Evolutionary conservation across 2,888 invertebrate species (phyloP).

Genomic region (Petrolisthes manimaculis): DNA sequence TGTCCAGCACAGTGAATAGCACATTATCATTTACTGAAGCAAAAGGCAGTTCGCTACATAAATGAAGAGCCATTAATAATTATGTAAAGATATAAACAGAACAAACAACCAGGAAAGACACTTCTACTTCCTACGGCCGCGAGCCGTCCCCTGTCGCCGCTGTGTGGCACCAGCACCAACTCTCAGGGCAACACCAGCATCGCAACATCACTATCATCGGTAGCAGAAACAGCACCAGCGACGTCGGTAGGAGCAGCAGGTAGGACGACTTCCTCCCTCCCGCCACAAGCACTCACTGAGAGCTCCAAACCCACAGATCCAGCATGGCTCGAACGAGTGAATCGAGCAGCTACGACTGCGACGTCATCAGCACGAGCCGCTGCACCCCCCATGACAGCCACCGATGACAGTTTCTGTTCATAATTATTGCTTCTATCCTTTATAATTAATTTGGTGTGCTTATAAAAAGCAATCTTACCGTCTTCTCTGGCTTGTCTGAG

Average conservation of each 20-base stretch:
- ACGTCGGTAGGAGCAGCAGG: background rate
- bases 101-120: background rate
- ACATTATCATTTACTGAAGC: too few relatives aligned
- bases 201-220: background rate
- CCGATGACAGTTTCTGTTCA: background rate
- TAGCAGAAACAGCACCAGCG: background rate
- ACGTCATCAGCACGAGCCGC: background rate
- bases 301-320: background rate
- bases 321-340: background rate
- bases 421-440: background rate
- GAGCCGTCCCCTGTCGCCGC: conserved; percentile 1
- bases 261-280: background rate
- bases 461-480: too few relatives aligned
- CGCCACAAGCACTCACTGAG: background rate
- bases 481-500: background rate
- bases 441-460: too few relatives aligned
- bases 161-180: conserved; percentile 1
- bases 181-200: conserved; percentile 4
- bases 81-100: background rate
- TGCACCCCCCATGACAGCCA: background rate
- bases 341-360: background rate
- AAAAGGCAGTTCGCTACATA: background rate
- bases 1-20: too few relatives aligned
- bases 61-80: too few relatives aligned
- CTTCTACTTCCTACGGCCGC: background rate